Percentiles rank a stretch among this genome's conserved stretches.
These are phyloP conservation scores for Pocillopora grandis DNA, from an alignment of 92 coral and sea anemone genomes.

Conservation along the genomic window DNA sequence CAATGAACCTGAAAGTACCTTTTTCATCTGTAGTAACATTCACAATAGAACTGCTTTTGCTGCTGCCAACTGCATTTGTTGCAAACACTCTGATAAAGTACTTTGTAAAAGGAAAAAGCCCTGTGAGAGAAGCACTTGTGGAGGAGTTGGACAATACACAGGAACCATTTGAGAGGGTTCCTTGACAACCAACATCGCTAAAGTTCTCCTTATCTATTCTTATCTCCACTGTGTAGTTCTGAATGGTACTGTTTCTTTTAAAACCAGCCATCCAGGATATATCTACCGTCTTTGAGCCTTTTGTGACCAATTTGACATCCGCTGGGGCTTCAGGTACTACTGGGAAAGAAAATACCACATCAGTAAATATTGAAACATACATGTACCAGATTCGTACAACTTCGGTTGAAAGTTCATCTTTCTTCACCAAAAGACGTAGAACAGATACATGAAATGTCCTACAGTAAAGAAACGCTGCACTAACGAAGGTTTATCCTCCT, in stretches of 20 bases:
- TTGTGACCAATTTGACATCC: not conserved
- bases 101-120: slow-evolving; percentile 24
- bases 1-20: slow-evolving; percentile 9
- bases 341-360: not conserved
- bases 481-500: no score
- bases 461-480: no score
- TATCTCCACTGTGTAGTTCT: slow-evolving; percentile 16
- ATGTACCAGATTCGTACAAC: no score
- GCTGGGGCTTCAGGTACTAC: slow-evolving; percentile 17
- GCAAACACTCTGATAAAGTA: slow-evolving; percentile 35
- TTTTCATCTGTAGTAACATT: slow-evolving; percentile 28
- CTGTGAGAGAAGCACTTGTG: slow-evolving; percentile 16
- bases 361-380: no score
- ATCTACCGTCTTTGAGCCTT: slow-evolving; percentile 5
- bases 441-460: no score
- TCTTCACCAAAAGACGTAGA: no score
- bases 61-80: slow-evolving; percentile 32
- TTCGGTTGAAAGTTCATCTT: no score
- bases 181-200: not conserved
- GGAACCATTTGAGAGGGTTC: not conserved
- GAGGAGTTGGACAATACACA: not conserved
- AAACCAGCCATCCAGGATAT: slow-evolving; percentile 46
- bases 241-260: slow-evolving; percentile 46
- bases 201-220: not conserved
- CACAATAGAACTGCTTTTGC: slow-evolving; percentile 11